A percentile compares a stretch with the other conserved stretches of the same genome.
Conservation (phyloP, 2,113 vertebrate genomes). For the Indri indri region DNA sequence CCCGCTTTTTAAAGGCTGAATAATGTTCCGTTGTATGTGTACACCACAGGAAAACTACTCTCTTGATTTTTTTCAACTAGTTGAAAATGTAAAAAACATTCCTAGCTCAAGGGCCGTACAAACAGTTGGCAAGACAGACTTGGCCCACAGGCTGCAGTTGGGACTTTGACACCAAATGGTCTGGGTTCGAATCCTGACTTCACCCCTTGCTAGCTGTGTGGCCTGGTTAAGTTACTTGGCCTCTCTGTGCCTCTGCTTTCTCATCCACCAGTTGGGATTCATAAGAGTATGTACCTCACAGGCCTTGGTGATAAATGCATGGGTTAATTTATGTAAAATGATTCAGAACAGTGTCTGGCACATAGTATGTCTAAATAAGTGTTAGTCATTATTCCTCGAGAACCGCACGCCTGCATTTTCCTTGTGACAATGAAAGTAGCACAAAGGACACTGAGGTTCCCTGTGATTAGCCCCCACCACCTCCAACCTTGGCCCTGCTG, state of each 20-base stretch:
- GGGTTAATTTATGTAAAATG: background rate
- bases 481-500: background rate
- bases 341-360: background rate
- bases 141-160: rapidly evolving
- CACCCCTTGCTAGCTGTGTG: background rate
- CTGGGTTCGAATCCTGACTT: background rate
- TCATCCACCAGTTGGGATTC: background rate
- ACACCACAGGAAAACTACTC: background rate
- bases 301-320: too few relatives aligned
- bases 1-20: background rate
- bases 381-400: background rate
- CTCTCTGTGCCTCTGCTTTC: background rate
- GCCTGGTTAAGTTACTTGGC: background rate
- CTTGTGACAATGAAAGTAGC: background rate
- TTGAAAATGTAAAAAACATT: background rate
- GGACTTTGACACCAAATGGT: background rate
- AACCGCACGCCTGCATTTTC: background rate
- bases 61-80: background rate
- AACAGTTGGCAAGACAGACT: background rate
- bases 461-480: background rate
- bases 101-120: background rate
- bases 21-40: background rate
- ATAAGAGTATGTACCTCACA: too few relatives aligned
- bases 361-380: background rate
- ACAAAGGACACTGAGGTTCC: background rate